Conservation (phyloP, 2,888 invertebrate genomes). For the Acanthoscelides obtectus region DNA sequence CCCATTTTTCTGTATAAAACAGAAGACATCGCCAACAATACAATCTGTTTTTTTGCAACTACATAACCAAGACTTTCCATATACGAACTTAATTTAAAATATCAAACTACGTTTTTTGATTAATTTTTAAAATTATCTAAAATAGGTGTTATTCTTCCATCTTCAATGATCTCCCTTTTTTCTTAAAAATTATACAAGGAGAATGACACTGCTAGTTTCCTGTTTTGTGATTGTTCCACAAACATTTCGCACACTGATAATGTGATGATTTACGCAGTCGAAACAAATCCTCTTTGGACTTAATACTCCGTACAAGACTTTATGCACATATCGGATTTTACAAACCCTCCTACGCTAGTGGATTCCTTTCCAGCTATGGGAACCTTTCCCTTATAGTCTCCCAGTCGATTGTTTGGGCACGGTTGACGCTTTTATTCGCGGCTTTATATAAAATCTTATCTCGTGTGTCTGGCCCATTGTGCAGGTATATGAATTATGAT, state of each 20-base stretch:
- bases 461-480: constrained; percentile 13
- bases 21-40: too few species aligned
- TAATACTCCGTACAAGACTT: neutral
- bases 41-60: too few species aligned
- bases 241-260: neutral
- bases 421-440: constrained; percentile 31
- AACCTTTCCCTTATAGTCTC: constrained; percentile 16
- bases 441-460: constrained; percentile 30
- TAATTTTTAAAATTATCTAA: too few species aligned
- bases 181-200: too few species aligned
- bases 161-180: too few species aligned
- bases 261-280: neutral
- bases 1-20: too few species aligned
- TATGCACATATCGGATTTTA: neutral
- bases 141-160: too few species aligned
- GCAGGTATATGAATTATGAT: constrained; percentile 26
- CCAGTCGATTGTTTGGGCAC: constrained; percentile 22
- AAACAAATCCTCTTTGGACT: neutral
- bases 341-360: neutral
- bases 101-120: too few species aligned
- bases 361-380: neutral
- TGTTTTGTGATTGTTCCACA: neutral
- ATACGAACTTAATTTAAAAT: too few species aligned
- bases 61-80: too few species aligned
- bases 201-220: too few species aligned